Conservation (phyloP, 2,797 vertebrate species). For the Pipistrellus pipistrellus region DNA sequence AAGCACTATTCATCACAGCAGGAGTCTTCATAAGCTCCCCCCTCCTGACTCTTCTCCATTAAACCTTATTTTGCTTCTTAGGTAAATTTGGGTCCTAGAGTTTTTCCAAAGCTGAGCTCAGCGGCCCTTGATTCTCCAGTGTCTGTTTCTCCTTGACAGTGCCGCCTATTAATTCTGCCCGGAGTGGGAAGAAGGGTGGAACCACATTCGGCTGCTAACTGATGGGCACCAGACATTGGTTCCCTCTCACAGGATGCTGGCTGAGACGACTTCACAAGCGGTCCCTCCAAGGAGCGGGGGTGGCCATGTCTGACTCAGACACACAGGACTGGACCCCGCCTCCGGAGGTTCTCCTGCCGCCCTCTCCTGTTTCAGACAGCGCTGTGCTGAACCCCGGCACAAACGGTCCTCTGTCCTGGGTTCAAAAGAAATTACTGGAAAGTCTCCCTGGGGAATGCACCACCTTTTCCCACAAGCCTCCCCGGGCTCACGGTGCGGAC, state of each 20-base stretch:
- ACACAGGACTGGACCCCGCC: not conserved
- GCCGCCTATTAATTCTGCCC: not conserved
- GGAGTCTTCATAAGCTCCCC: not conserved
- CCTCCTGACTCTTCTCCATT: not conserved
- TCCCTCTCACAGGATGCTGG: not conserved
- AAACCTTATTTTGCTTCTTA: not conserved
- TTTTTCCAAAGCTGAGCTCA: conserved; percentile 27
- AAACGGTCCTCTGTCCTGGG: not conserved
- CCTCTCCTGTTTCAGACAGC: not conserved
- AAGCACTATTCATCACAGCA: not conserved
- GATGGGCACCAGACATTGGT: not conserved
- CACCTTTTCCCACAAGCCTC: not conserved
- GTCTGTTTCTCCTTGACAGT: not conserved
- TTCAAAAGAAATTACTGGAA: not conserved
- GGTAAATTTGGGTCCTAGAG: not conserved
- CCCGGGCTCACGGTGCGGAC: not conserved
- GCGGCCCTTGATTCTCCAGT: not conserved
- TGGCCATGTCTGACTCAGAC: not conserved
- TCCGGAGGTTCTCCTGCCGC: not conserved
- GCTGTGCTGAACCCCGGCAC: not conserved
- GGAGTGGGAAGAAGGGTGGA: not conserved
- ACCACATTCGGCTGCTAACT: not conserved
- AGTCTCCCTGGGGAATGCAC: not conserved
- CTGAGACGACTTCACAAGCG: not conserved
- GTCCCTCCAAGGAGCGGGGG: not conserved